Base-by-base conservation (phyloP, 2,113 vertebrate genomes). In the Mobula birostris region DNA sequence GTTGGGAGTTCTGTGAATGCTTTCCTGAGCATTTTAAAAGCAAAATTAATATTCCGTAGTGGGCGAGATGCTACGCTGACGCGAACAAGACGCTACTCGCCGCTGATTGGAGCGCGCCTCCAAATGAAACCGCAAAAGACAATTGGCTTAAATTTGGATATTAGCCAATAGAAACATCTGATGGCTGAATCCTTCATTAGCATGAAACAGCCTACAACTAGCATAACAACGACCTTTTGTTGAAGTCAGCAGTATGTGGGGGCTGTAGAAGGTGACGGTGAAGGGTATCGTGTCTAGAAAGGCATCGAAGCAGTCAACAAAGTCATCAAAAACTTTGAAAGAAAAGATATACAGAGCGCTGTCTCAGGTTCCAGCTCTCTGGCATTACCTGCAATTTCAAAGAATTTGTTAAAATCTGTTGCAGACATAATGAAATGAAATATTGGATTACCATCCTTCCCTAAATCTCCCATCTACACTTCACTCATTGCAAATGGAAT, bases 331-430 rank as follows among this genome's bases (percentile, higher is more conserved):
- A 66, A 15, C 11, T 12, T 0, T 5, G 27, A 0, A 61, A 66
- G 27, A 66, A 32, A 29, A 56, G 85, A 1, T 96, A 78, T 96
- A 95, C 79, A 95, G 95, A 94, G 95, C 96, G 72, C 83, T 95
- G 90, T 96, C 96, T 72, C 97, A 97, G 94, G 97, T 98, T 0
- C 97, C 48, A 48, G 48, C 48, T 48, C 36, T 36, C 48, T 48
- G 48, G 3, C 48, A 48, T 48, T 48, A 1, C 3, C 48, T 48
- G 48, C 48, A 48, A 4, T 48, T 48, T 48, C 48, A 48, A 48
- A 48, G 48, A 48, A 48, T 48, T 2, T 48, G 48, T 48, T 2
- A 48, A 48, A 48, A 48, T 48, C 48, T 48, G 48, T 48, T 48
- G 48, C 48, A 48, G 48, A 2, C 48, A 48, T 48, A 48, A 48